Percentiles rank a stretch among this genome's conserved stretches.
Conservation (phyloP, 2,888 invertebrate species). For the Pheosia gnoma region DNA sequence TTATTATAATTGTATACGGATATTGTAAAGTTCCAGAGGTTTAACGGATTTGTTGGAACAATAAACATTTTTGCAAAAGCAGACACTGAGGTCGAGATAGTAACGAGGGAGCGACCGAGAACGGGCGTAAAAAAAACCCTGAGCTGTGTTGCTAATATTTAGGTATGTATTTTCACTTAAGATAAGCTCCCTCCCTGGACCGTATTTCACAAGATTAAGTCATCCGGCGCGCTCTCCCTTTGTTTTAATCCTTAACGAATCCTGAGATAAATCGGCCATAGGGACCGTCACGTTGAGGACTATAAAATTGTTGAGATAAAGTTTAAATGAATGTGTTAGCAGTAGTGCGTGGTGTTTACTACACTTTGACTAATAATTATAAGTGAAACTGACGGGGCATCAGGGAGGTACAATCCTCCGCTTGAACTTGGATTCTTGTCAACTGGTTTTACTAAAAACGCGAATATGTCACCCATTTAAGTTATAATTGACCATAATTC, state of each 20-base stretch:
- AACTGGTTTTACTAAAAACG: too few species aligned
- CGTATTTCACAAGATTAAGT: constrained; percentile 66
- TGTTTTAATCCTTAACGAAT: constrained; percentile 60
- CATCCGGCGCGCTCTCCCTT: constrained; percentile 49
- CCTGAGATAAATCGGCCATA: constrained; percentile 42
- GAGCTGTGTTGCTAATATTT: constrained; percentile 51
- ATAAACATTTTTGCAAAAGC: neutral
- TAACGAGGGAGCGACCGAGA: constrained; percentile 35
- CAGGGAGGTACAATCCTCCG: neutral
- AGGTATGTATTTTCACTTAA: constrained; percentile 61
- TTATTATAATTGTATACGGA: neutral
- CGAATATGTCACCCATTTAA: too few species aligned
- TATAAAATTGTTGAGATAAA: neutral
- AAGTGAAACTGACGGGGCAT: neutral
- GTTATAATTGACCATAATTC: too few species aligned
- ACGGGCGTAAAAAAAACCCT: constrained; percentile 39
- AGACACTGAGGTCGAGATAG: neutral
- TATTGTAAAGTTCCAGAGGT: neutral
- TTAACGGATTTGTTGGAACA: constrained; percentile 1
- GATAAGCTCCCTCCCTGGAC: constrained; percentile 54
- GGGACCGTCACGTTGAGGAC: constrained; percentile 11
- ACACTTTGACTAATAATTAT: neutral
- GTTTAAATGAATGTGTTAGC: neutral
- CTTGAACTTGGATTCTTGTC: too few species aligned
- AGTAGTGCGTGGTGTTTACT: neutral